These are phyloP conservation scores for Acromyrmex heyeri DNA, from an alignment of 1,140 invertebrate species.

Conservation along the genomic window DNA sequence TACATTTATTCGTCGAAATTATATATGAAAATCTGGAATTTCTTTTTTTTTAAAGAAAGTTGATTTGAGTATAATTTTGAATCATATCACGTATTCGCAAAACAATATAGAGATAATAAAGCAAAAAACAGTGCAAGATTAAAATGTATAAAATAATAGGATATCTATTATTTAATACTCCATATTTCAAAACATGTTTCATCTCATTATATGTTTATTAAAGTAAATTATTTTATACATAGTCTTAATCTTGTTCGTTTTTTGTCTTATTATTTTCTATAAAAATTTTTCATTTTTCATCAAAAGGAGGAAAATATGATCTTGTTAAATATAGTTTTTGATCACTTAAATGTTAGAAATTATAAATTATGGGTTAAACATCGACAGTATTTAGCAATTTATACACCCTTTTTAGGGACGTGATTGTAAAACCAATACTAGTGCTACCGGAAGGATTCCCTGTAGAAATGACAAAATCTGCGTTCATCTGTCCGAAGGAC, in stretches of 20 bases:
- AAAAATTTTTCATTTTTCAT: background rate
- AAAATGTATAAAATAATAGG: no score
- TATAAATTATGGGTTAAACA: background rate
- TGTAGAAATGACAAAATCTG: conserved; percentile 87
- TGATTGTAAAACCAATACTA: conserved; percentile 87
- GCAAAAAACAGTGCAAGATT: no score
- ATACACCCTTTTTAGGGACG: conserved; percentile 84
- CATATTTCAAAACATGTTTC: no score
- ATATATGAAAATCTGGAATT: background rate
- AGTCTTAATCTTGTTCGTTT: no score
- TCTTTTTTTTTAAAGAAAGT: conserved; percentile 14
- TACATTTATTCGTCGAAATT: background rate
- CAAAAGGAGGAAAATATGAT: conserved; percentile 1
- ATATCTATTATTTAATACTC: no score
- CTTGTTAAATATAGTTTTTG: background rate
- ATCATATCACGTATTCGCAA: background rate
- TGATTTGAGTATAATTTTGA: background rate
- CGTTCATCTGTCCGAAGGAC: conserved; percentile 88
- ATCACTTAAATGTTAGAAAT: background rate
- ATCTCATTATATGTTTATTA: no score
- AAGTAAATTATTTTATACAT: no score
- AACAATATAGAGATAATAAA: no score
- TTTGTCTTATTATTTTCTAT: no score
- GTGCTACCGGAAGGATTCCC: conserved; percentile 89
- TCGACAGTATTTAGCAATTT: conserved; percentile 8